Base-by-base conservation (phyloP, 2,888 invertebrate species). In the Melanchra persicariae region DNA sequence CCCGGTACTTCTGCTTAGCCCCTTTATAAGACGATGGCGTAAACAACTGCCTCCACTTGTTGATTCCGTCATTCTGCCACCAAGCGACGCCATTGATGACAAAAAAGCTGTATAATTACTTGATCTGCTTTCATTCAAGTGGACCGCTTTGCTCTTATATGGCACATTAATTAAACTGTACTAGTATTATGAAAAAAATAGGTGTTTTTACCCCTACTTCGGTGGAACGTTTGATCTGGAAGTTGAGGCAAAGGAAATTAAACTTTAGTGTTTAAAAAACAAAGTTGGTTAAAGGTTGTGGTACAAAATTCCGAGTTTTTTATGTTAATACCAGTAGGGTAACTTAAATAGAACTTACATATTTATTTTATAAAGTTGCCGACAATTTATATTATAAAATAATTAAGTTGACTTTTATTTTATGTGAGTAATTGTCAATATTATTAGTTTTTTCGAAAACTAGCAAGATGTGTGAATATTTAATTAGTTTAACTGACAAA, bases 151-250 rank as follows among this genome's bases (percentile, higher is more conserved):
- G 67, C 87, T 83, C 79, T 76, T 86, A 87, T 86, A 87, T 71
- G 85, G 86, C 55, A 61, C 79, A 81, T 87, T 89, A 86, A 89
- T 89, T 88, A 89, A 82, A 85, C 86, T 82, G 74, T 79, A 73
- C 77, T 68, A 70, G 82, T 55, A 57, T 75, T 59, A 70, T 59
- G 52, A 70, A 80, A 86, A 85, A 85, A 81, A 79, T 60, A 51
- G 26, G 43, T 52, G 65, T 73, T 78, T 77, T 79, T 75, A 70
- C 52, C 52, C 62, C 24, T 59, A 63, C 72, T 60, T 76, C 84
- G 77, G 86, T 74, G 34, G 45, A 68, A 55, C 77, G 85, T 82
- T 85, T 85, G 78, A 82, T 83, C 77, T 85, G 55, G 17, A 60
- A 68, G 51, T 47, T 26, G 1, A 17, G 15, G 7, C 34, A 15